Evolutionary conservation across 2,888 invertebrate species (phyloP).

Genomic region (Cryptocheilus praepositus): DNA sequence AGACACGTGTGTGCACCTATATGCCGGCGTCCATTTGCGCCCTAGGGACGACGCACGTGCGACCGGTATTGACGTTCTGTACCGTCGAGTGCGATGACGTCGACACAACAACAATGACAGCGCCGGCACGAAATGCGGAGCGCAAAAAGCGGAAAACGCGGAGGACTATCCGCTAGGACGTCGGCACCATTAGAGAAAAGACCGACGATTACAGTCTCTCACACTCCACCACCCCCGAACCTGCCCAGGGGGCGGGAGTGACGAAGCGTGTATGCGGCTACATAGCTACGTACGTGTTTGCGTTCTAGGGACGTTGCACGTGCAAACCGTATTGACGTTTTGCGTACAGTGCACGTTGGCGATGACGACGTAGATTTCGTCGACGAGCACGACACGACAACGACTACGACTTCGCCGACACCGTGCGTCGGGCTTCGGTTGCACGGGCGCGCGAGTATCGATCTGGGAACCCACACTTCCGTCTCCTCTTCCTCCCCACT

Average conservation of each 20-base stretch:
- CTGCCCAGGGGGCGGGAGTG: too few relatives aligned
- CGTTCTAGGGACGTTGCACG: conserved; percentile 1
- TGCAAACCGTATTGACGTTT: conserved; percentile 50
- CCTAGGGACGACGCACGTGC: conserved; percentile 62
- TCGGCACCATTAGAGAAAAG: too few relatives aligned
- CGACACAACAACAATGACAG: too few relatives aligned
- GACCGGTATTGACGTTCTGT: conserved; percentile 63
- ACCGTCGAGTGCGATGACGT: conserved; percentile 17
- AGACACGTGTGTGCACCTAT: background rate
- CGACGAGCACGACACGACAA: too few relatives aligned
- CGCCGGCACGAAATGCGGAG: too few relatives aligned
- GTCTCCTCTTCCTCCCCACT: conserved; percentile 60
- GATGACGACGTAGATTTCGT: too few relatives aligned
- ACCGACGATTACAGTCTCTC: too few relatives aligned
- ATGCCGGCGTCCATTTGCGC: conserved; percentile 20
- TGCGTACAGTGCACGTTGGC: conserved; percentile 37
- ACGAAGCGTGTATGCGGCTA: too few relatives aligned
- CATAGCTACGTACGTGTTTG: too few relatives aligned
- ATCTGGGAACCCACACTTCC: conserved; percentile 67
- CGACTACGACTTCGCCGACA: conserved; percentile 45
- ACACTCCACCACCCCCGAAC: too few relatives aligned
- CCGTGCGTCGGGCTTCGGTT: conserved; percentile 62
- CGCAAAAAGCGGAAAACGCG: too few relatives aligned
- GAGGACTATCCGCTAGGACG: too few relatives aligned
- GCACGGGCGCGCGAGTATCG: conserved; percentile 69